A percentile compares a stretch with the other conserved stretches of the same genome.
phyloP scores from a whole-genome alignment of 2,888 invertebrate genomes.

The Netelia fuscicornis region DNA sequence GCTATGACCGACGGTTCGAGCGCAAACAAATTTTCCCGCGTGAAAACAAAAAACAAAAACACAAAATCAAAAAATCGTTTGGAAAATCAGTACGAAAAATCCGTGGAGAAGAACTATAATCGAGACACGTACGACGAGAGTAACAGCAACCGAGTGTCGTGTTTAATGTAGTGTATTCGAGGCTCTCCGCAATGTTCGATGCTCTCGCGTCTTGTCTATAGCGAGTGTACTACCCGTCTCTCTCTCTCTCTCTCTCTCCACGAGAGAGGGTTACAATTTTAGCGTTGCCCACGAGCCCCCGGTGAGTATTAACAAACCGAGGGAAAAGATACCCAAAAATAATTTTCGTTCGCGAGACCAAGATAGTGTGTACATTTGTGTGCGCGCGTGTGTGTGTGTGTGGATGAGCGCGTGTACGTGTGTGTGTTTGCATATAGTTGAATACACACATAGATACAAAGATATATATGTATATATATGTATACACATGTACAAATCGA shows the following conservation, averaged over 20 bases:
- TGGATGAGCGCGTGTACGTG: not conserved
- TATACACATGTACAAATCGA: constrained; percentile 59
- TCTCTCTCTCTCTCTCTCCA: constrained; percentile 3
- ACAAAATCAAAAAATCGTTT: not conserved
- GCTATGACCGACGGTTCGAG: not conserved
- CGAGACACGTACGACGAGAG: not conserved
- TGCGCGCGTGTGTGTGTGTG: not conserved
- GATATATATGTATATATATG: constrained; percentile 9
- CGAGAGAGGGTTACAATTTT: constrained; percentile 71
- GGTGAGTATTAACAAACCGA: constrained; percentile 81
- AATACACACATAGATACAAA: not conserved
- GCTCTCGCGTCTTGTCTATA: not conserved
- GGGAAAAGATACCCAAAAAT: constrained; percentile 84
- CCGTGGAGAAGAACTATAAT: not conserved
- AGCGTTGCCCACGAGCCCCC: constrained; percentile 65
- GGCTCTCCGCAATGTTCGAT: not conserved
- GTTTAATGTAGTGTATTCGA: not conserved
- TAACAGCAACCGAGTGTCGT: not conserved
- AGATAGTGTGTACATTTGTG: constrained; percentile 4
- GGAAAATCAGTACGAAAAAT: not conserved
- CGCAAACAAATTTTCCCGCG: not conserved
- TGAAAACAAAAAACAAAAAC: not conserved
- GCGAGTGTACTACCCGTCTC: not conserved
- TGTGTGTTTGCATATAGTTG: constrained; percentile 9
- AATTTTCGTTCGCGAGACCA: constrained; percentile 77